Base-by-base conservation (phyloP, 2,797 vertebrate genomes). In the Antennarius maculatus region DNA sequence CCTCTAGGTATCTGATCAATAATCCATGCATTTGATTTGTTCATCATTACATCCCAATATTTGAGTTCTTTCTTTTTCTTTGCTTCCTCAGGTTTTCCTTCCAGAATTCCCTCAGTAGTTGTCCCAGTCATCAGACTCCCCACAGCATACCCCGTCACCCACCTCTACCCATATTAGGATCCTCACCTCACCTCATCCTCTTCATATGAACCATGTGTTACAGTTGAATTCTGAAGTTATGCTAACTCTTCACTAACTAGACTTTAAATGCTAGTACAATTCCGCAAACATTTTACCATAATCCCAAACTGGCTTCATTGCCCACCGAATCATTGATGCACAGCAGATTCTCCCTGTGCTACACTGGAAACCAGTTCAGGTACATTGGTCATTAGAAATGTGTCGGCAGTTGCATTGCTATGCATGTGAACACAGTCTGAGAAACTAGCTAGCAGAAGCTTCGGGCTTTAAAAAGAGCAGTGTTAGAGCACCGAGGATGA, bases 101-200 rank as follows among this genome's bases (percentile, higher is more conserved):
- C 86, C 74, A 82, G 84, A 83, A 64, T 90, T 69, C 69, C 86
- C 83, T 81, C 87, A 76, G 75, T 90, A 84, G 77, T 90, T 74
- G 47, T 87, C 62, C 87, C 87, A 12, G 29, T 89, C 81, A 85
- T 89, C 85, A 57, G 80, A 74, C 52, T 86, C 52, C 85, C 84
- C 64, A 52, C 83, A 18, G 4, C 79, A 42, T 89, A 67, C 65
- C 83, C 87, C 18, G 2, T 87, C 80, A 64, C 80, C 61, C 83
- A 87, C 73, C 79, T 87, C 37, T 82, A 74, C 80, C 84, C 83
- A 1, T 84, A 86, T 64, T 88, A 90, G 61, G 69, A 77, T 67
- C 70, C 54, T 50, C 61, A 53, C 70, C 54, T 50, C 61, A 53
- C 23, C 23, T 5, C 71, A 55, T 42, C 51, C 50, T 23, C 43